phyloP scores from a whole-genome alignment of 1,140 invertebrate genomes.

The Rhyacophila brunnea region DNA sequence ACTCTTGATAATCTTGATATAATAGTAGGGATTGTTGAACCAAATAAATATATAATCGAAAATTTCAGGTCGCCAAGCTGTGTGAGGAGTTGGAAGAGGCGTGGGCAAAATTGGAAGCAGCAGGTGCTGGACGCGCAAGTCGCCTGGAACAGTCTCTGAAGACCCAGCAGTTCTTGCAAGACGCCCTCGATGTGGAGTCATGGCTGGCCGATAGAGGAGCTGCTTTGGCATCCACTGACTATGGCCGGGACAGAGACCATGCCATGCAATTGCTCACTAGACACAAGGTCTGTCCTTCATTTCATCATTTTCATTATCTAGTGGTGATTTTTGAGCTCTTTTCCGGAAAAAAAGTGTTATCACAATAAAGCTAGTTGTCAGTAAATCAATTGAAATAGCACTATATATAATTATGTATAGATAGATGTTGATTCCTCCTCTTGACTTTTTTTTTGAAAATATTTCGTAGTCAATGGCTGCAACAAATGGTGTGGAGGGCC shows the following conservation, averaged over 20 bases:
- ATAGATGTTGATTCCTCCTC: too few species aligned
- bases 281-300: slow-evolving; percentile 89
- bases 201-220: slow-evolving; percentile 89
- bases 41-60: background rate
- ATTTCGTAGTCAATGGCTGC: too few species aligned
- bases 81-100: slow-evolving; percentile 63
- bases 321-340: too few species aligned
- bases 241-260: slow-evolving; percentile 83
- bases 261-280: slow-evolving; percentile 89
- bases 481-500: too few species aligned
- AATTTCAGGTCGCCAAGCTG: slow-evolving; percentile 60
- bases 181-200: slow-evolving; percentile 88
- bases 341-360: too few species aligned
- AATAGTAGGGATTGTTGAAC: background rate
- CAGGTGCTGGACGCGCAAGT: slow-evolving; percentile 68
- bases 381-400: too few species aligned
- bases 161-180: slow-evolving; percentile 87
- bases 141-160: slow-evolving; percentile 83
- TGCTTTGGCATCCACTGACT: slow-evolving; percentile 77
- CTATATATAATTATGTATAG: too few species aligned
- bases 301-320: too few species aligned
- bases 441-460: too few species aligned
- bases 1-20: background rate
- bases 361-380: too few species aligned
- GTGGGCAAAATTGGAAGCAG: slow-evolving; percentile 70